These are phyloP conservation scores for Drosophila ogumai DNA, from an alignment of 1,140 invertebrate species.

Conservation along the genomic window DNA sequence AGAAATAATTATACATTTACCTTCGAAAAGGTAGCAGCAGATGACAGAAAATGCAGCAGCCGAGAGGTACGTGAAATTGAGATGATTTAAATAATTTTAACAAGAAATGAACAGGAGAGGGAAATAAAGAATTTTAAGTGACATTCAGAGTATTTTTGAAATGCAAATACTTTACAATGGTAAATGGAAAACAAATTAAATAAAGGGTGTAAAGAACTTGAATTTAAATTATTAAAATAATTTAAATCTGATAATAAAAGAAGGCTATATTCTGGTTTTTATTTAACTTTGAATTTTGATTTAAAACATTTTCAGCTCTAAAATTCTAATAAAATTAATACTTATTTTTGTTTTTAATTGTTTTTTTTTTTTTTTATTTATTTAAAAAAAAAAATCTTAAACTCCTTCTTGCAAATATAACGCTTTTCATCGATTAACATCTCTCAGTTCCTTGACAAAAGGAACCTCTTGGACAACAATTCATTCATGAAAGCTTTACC, in stretches of 20 bases:
- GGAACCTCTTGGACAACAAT: neutral
- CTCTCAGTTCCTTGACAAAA: constrained; percentile 1
- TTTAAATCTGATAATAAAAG: neutral
- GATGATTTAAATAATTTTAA: constrained; percentile 12
- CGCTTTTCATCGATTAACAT: constrained; percentile 4
- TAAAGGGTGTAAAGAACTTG: neutral
- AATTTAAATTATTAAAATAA: neutral
- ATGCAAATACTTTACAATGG: too few species aligned
- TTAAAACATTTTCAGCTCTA: neutral
- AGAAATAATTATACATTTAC: constrained; percentile 61
- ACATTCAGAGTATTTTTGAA: neutral
- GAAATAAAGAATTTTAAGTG: neutral
- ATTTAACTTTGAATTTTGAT: neutral
- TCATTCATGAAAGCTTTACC: constrained; percentile 29
- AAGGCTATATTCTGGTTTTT: neutral
- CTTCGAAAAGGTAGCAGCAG: constrained; percentile 28
- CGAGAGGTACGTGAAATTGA: constrained; percentile 15
- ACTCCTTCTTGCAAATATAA: neutral
- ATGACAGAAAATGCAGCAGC: constrained; percentile 18
- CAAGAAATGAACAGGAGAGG: neutral
- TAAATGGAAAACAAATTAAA: too few species aligned
- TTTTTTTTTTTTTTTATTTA: neutral
- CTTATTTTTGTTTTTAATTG: too few species aligned
- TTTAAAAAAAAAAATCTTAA: neutral
- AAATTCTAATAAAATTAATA: neutral